Conservation (phyloP, 2,888 invertebrate species). For the Lepidochrysops patricia region DNA sequence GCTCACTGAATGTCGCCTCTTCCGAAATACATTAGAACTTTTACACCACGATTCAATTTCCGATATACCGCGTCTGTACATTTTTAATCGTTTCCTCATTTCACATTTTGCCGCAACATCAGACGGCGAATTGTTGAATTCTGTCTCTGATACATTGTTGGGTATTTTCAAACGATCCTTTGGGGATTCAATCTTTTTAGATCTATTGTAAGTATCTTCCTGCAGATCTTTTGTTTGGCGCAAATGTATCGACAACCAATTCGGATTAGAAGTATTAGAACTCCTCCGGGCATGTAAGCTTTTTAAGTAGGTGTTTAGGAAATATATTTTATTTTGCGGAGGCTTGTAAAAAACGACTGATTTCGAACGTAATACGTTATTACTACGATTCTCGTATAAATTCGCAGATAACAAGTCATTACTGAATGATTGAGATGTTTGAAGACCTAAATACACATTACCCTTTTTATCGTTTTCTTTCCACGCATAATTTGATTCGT, state of each 20-base stretch:
- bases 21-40: slow-evolving; percentile 40
- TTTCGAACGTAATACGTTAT: slow-evolving; percentile 47
- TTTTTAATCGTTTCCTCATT: slow-evolving; percentile 65
- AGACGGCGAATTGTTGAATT: slow-evolving; percentile 56
- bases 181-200: slow-evolving; percentile 35
- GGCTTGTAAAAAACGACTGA: slow-evolving; percentile 52
- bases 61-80: slow-evolving; percentile 67
- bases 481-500: slow-evolving; percentile 32
- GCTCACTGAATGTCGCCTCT: slow-evolving; percentile 55
- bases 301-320: slow-evolving; percentile 68
- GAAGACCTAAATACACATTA: slow-evolving; percentile 35
- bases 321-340: slow-evolving; percentile 64
- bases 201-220: slow-evolving; percentile 34
- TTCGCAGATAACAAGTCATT: slow-evolving; percentile 38
- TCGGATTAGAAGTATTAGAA: slow-evolving; percentile 60
- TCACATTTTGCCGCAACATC: slow-evolving; percentile 61
- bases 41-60: slow-evolving; percentile 48
- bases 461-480: slow-evolving; percentile 18
- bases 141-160: slow-evolving; percentile 46
- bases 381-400: slow-evolving; percentile 31
- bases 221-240: slow-evolving; percentile 42
- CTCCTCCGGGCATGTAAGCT: slow-evolving; percentile 58
- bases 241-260: slow-evolving; percentile 54
- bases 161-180: slow-evolving; percentile 30
- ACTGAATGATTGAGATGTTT: slow-evolving; percentile 62